phyloP scores from a whole-genome alignment of 2,888 invertebrate species.

The Galeopsomyia nigrocyanea region DNA sequence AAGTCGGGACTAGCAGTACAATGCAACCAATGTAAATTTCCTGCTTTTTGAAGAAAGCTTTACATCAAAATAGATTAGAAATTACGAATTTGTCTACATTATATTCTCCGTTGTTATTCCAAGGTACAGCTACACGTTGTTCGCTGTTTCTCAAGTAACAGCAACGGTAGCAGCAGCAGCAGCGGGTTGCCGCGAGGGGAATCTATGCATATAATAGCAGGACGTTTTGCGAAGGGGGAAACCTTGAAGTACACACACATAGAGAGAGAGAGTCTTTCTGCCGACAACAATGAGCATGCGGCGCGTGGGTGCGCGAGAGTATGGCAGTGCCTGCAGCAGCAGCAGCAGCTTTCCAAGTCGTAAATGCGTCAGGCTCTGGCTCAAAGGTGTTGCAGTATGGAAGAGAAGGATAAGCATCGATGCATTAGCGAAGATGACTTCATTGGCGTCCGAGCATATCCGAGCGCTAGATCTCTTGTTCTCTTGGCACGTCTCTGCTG shows the following conservation, averaged over 20 bases:
- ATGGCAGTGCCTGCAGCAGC: constrained; percentile 48
- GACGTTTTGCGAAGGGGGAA: constrained; percentile 55
- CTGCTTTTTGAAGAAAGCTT: too few relatives aligned
- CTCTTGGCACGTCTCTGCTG: background rate
- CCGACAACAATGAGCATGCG: constrained; percentile 22
- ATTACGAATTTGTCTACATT: too few relatives aligned
- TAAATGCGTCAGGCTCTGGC: constrained; percentile 55
- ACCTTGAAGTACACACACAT: constrained; percentile 50
- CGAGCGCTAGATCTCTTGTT: constrained; percentile 45
- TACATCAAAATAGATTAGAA: too few relatives aligned
- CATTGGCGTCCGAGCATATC: constrained; percentile 53
- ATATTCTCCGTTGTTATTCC: too few relatives aligned
- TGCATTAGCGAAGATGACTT: constrained; percentile 64
- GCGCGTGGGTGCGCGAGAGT: constrained; percentile 29
- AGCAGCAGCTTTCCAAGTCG: constrained; percentile 43
- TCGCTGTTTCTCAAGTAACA: too few relatives aligned
- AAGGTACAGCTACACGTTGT: too few relatives aligned
- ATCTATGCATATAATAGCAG: constrained; percentile 52
- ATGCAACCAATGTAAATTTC: too few relatives aligned
- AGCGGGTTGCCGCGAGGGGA: background rate
- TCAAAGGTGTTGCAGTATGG: constrained; percentile 50
- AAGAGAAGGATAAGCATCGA: constrained; percentile 58
- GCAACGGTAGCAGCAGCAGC: too few relatives aligned
- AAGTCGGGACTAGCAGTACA: too few relatives aligned
- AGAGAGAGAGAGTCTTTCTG: background rate